Conservation (phyloP, 2,113 vertebrate species). For the Eonycteris spelaea region DNA sequence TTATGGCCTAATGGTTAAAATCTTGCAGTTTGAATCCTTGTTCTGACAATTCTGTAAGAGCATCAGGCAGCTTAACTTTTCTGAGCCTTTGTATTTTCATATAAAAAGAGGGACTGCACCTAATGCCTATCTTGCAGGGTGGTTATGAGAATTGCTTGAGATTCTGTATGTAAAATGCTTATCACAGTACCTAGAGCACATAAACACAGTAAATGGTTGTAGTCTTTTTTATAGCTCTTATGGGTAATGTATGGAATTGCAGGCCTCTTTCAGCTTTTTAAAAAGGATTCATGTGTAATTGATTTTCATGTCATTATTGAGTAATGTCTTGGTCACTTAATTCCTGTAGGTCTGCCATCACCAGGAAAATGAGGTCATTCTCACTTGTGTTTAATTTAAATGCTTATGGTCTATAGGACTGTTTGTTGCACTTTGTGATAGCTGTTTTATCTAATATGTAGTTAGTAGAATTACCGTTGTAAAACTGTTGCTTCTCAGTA, state of each 20-base stretch:
- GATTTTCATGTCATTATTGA: neutral
- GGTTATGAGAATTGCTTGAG: neutral
- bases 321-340: neutral
- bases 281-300: neutral
- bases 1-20: neutral
- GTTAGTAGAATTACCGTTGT: neutral
- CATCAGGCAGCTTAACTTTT: neutral
- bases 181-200: neutral
- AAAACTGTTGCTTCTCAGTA: neutral
- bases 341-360: neutral
- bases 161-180: neutral
- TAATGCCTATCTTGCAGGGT: neutral
- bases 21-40: neutral
- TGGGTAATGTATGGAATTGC: neutral
- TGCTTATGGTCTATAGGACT: neutral
- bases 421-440: neutral
- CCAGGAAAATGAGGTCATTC: neutral
- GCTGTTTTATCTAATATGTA: neutral
- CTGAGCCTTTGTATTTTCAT: conserved; percentile 16
- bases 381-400: neutral
- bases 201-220: neutral
- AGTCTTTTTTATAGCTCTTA: neutral
- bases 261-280: neutral
- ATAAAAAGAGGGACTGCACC: neutral
- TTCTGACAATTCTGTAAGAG: neutral